Conservation (phyloP, 2,797 vertebrate species). For the Sebastes alutus region DNA sequence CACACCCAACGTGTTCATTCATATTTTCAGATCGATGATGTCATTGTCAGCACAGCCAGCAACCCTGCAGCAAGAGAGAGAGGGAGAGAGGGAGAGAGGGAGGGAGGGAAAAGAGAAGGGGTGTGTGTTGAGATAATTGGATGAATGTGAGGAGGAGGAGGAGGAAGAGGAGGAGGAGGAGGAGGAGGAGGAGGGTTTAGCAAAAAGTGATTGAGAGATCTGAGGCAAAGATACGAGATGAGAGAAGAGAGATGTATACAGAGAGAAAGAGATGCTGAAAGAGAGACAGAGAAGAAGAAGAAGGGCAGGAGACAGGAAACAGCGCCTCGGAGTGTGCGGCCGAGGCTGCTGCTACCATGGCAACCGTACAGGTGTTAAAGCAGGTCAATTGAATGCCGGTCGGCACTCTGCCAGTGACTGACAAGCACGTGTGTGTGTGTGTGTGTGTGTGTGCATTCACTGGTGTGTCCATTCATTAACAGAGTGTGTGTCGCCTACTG, state of each 20-base stretch:
- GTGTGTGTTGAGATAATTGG: conserved; percentile 40
- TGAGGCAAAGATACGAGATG: conserved; percentile 8
- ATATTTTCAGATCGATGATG: conserved; percentile 72
- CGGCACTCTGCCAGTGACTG: conserved; percentile 15
- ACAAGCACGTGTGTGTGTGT: conserved; percentile 15
- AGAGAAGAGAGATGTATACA: background rate
- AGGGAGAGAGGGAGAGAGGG: background rate
- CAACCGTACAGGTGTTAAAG: conserved; percentile 76
- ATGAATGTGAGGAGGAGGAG: conserved; percentile 5
- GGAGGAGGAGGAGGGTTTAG: background rate
- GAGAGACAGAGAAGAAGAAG: background rate
- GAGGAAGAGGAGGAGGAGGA: background rate
- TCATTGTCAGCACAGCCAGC: conserved; percentile 56
- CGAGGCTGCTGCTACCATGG: conserved; percentile 60
- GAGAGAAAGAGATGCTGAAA: conserved; percentile 15
- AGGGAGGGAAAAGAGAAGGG: background rate
- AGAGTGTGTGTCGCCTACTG: conserved; percentile 18
- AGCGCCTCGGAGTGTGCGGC: background rate
- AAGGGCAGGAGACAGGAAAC: conserved; percentile 54
- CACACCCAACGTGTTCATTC: conserved; percentile 62
- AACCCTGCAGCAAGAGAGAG: conserved; percentile 57
- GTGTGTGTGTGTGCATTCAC: background rate
- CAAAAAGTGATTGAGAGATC: conserved; percentile 35
- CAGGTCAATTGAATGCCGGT: conserved; percentile 69
- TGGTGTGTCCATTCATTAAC: conserved; percentile 31